These are phyloP conservation scores for Leucozona laternaria DNA, from an alignment of 2,888 invertebrate genomes.

Conservation along the genomic window DNA sequence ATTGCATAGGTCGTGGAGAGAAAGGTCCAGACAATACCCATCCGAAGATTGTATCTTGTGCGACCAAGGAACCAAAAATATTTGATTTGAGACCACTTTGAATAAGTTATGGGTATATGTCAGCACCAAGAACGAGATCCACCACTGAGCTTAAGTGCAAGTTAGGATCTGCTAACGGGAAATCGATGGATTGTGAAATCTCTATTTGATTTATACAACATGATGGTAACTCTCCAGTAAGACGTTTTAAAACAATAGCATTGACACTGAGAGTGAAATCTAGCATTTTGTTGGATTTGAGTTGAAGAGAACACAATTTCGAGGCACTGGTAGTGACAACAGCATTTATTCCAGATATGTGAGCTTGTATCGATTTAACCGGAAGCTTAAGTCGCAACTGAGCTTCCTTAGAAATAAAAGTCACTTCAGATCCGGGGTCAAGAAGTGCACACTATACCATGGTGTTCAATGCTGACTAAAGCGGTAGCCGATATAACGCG, in stretches of 20 bases:
- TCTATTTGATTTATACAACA: not conserved
- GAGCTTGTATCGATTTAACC: not conserved
- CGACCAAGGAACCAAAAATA: constrained; percentile 10
- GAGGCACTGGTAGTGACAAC: no score
- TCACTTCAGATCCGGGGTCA: constrained; percentile 10
- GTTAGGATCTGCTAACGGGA: constrained; percentile 9
- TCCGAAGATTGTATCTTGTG: constrained; percentile 20
- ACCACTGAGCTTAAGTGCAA: not conserved
- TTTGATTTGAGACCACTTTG: not conserved
- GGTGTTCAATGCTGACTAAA: no score
- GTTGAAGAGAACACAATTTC: no score
- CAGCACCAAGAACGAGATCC: constrained; percentile 23
- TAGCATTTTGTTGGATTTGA: no score
- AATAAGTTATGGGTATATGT: constrained; percentile 5
- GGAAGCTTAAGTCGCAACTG: not conserved
- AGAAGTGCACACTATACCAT: not conserved
- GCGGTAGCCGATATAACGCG: no score
- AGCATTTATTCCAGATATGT: constrained; percentile 6
- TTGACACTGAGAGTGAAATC: no score
- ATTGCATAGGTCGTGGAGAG: not conserved
- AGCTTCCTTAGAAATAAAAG: constrained; percentile 18
- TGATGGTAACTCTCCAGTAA: no score
- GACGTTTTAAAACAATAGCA: no score
- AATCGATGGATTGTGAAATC: constrained; percentile 1
- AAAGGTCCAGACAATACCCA: constrained; percentile 28